Evolutionary conservation across 2,797 vertebrate genomes (phyloP).

Genomic region (Bradypus variegatus): DNA sequence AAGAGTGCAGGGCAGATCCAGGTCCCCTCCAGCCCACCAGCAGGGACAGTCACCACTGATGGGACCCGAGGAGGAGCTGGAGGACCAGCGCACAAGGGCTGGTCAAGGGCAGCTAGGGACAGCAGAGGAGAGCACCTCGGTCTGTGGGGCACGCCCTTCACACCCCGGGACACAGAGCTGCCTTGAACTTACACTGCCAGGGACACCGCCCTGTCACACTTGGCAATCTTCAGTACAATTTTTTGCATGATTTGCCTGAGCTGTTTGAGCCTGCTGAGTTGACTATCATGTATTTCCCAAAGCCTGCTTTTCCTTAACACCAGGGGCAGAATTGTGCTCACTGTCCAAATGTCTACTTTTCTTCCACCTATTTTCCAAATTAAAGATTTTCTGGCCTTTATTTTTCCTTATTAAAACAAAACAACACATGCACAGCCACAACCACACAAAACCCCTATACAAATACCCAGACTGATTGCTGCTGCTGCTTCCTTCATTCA

Average conservation of each 20-base stretch:
- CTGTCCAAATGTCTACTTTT: neutral
- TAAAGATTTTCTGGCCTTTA: neutral
- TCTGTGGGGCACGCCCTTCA: neutral
- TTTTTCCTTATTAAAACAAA: neutral
- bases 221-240: neutral
- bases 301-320: neutral
- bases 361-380: neutral
- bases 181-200: neutral
- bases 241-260: neutral
- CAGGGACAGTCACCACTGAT: neutral
- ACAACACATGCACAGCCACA: neutral
- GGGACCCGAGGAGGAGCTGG: neutral
- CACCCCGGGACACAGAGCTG: no score
- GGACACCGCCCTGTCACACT: neutral
- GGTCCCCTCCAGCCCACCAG: neutral
- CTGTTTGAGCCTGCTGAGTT: neutral
- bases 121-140: neutral
- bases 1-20: neutral
- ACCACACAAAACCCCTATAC: neutral
- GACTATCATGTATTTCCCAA: neutral
- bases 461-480: neutral
- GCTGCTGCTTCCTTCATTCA: neutral
- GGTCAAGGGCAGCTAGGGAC: neutral
- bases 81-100: neutral
- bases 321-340: neutral